Evolutionary conservation across 2,797 vertebrate genomes (phyloP).

Genomic region (Poecilia picta): DNA sequence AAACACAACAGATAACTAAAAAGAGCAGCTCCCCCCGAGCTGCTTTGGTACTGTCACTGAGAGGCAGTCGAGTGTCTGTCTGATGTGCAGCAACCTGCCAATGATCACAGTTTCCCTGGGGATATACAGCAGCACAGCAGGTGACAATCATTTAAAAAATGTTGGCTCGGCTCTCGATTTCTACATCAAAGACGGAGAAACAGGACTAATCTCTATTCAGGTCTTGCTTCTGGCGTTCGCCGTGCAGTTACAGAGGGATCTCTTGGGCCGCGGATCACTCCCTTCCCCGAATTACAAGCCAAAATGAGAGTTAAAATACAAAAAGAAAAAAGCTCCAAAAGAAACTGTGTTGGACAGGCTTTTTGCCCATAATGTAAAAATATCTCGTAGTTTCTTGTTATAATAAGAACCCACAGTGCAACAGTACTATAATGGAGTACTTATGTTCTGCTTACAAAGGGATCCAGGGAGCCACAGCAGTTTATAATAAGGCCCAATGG

Average conservation of each 20-base stretch:
- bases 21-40: constrained; percentile 31
- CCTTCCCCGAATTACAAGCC: constrained; percentile 30
- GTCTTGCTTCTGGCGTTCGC: constrained; percentile 59
- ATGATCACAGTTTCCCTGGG: constrained; percentile 66
- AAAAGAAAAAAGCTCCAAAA: not conserved
- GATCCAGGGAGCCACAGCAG: constrained; percentile 16
- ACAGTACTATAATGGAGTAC: constrained; percentile 10
- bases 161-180: constrained; percentile 58
- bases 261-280: constrained; percentile 40
- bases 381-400: constrained; percentile 16
- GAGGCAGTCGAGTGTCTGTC: constrained; percentile 60
- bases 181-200: constrained; percentile 70
- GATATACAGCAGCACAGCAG: constrained; percentile 70
- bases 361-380: constrained; percentile 28
- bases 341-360: constrained; percentile 10
- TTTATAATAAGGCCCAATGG: constrained; percentile 18
- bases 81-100: constrained; percentile 66
- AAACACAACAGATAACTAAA: constrained; percentile 38
- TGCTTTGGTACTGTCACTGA: constrained; percentile 49
- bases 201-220: constrained; percentile 66
- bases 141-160: constrained; percentile 71
- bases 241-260: constrained; percentile 55
- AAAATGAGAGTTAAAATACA: constrained; percentile 33
- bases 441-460: constrained; percentile 22
- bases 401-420: constrained; percentile 22